Evolutionary conservation across 2,888 invertebrate species (phyloP).

Genomic region (Lithophane leautieri): DNA sequence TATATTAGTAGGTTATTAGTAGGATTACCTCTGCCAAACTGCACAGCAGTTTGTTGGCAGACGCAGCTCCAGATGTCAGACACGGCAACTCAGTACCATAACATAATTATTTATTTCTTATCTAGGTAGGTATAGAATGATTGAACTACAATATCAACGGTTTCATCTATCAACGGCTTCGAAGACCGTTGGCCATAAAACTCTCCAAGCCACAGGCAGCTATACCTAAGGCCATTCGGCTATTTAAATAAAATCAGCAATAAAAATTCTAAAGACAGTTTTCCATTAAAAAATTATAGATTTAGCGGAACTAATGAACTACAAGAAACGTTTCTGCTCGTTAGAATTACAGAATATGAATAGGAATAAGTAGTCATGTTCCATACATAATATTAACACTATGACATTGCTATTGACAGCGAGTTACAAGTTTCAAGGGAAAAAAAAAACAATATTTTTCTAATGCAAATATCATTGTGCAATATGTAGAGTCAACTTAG

Average conservation of each 20-base stretch:
- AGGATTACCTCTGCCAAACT: too few species aligned
- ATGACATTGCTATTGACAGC: conserved; percentile 9
- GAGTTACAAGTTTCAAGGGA: conserved; percentile 12
- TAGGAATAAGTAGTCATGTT: background rate
- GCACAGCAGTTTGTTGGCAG: background rate
- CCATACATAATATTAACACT: background rate
- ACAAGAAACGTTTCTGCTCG: background rate
- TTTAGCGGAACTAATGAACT: background rate
- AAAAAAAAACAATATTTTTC: background rate
- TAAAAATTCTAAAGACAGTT: background rate
- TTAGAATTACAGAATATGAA: background rate
- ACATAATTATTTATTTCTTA: background rate
- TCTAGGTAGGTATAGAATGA: background rate
- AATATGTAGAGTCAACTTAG: background rate
- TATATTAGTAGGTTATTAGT: too few species aligned
- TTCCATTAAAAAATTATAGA: background rate
- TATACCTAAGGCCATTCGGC: too few species aligned
- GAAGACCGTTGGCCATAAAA: too few species aligned
- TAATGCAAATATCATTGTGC: background rate
- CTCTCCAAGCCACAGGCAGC: too few species aligned
- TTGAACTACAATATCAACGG: too few species aligned
- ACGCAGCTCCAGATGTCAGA: background rate
- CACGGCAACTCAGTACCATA: background rate
- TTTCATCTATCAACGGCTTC: too few species aligned
- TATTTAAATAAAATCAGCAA: background rate